Percentiles rank a stretch among this genome's conserved stretches.
Evolutionary conservation across 2,797 vertebrate species (phyloP).

Genomic region (Thripadectes ignobilis): DNA sequence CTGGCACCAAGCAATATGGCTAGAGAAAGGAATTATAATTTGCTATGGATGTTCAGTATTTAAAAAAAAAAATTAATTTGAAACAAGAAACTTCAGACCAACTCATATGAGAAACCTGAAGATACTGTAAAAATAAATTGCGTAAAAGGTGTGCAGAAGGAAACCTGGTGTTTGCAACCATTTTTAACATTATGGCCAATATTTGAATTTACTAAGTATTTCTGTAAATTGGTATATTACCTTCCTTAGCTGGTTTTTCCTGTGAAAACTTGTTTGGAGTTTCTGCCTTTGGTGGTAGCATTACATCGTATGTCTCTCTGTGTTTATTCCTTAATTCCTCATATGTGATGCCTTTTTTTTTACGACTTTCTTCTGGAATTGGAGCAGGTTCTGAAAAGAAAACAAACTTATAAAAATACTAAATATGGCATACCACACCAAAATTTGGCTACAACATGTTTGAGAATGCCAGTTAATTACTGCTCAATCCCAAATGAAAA

Average conservation of each 20-base stretch:
- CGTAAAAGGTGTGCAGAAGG: neutral
- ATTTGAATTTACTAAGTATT: neutral
- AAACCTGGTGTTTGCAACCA: neutral
- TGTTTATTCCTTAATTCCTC: constrained; percentile 91
- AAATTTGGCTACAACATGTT: neutral
- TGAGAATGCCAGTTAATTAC: neutral
- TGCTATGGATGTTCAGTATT: neutral
- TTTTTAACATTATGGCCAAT: neutral
- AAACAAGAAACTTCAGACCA: neutral
- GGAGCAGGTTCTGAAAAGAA: constrained; percentile 76
- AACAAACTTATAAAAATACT: constrained; percentile 25
- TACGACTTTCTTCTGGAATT: constrained; percentile 77
- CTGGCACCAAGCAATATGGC: neutral
- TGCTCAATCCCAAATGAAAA: neutral
- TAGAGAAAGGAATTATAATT: neutral
- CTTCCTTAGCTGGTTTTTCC: constrained; percentile 75
- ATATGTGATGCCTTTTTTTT: constrained; percentile 83
- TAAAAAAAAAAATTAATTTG: neutral
- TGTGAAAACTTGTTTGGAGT: constrained; percentile 76
- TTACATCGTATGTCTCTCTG: constrained; percentile 87
- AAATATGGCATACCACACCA: neutral
- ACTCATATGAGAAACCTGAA: neutral
- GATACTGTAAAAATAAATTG: neutral
- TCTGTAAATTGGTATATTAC: constrained; percentile 67
- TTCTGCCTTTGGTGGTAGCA: constrained; percentile 83